These are phyloP conservation scores for Formica exsecta DNA, from an alignment of 1,140 invertebrate species.

Conservation along the genomic window DNA sequence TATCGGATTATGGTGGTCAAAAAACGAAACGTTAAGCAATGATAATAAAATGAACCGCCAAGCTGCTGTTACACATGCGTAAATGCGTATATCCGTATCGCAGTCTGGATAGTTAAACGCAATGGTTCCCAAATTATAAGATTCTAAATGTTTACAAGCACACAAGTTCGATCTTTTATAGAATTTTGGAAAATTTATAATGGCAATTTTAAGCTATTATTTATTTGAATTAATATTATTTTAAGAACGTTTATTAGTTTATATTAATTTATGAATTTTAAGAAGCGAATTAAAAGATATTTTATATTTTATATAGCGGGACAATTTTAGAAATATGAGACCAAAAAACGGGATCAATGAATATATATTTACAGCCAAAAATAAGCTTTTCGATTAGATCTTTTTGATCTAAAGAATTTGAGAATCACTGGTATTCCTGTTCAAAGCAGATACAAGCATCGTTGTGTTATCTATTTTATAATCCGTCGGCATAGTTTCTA, in stretches of 20 bases:
- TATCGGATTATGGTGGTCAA: background rate
- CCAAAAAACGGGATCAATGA: background rate
- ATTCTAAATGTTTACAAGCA: background rate
- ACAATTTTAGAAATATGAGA: background rate
- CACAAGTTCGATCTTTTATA: background rate
- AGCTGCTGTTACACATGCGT: background rate
- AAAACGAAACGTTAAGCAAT: conserved; percentile 1
- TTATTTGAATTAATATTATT: background rate
- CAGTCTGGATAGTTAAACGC: background rate
- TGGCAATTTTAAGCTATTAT: background rate
- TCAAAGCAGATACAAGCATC: conserved; percentile 7
- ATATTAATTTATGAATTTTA: background rate
- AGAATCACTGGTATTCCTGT: conserved; percentile 12
- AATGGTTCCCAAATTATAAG: conserved; percentile 18
- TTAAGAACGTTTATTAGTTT: too few relatives aligned
- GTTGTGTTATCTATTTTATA: conserved; percentile 27
- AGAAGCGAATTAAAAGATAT: background rate
- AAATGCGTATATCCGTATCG: background rate
- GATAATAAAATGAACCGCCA: background rate
- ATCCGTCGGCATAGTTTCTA: background rate
- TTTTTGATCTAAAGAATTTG: background rate
- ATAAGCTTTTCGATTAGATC: background rate
- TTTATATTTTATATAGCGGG: background rate
- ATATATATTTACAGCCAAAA: background rate
- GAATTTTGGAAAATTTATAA: background rate